Conservation (phyloP, 2,113 vertebrate genomes). For the Panthera uncia region DNA sequence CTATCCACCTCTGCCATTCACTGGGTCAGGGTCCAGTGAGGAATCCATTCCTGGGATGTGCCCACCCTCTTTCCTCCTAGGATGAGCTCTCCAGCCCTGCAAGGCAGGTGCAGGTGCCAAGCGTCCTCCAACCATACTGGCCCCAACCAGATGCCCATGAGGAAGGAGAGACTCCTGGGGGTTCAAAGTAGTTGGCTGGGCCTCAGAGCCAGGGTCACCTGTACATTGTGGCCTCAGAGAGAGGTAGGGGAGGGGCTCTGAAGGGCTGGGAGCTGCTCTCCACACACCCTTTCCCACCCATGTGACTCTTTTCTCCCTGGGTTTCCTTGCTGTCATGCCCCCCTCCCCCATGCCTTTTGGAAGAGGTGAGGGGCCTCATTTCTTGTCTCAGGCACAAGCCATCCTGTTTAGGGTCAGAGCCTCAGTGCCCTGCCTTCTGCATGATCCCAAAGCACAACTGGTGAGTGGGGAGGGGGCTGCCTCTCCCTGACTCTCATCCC, state of each 20-base stretch:
- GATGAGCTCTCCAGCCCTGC: not conserved
- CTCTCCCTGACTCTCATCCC: slow-evolving; percentile 64
- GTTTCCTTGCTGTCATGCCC: not conserved
- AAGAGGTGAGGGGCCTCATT: slow-evolving; percentile 20
- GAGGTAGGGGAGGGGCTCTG: not conserved
- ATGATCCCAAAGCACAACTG: slow-evolving; percentile 80
- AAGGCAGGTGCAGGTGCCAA: not conserved
- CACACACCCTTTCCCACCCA: not conserved
- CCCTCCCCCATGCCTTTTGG: not conserved
- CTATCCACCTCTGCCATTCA: not conserved
- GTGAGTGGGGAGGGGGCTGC: slow-evolving; percentile 57
- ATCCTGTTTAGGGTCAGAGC: slow-evolving; percentile 57
- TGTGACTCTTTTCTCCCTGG: not conserved
- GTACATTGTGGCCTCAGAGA: not conserved
- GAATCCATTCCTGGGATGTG: not conserved
- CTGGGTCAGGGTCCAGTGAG: not conserved
- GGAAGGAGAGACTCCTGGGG: not conserved
- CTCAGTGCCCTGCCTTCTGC: slow-evolving; percentile 67
- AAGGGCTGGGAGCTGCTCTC: not conserved
- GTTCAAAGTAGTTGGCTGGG: not conserved
- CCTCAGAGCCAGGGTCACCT: not conserved
- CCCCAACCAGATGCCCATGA: not conserved
- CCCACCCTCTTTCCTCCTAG: not conserved
- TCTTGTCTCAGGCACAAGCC: slow-evolving; percentile 59
- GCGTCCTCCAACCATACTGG: not conserved